These are phyloP conservation scores for Gadopsis bispinosus DNA, from an alignment of 2,797 vertebrate species.

Conservation along the genomic window DNA sequence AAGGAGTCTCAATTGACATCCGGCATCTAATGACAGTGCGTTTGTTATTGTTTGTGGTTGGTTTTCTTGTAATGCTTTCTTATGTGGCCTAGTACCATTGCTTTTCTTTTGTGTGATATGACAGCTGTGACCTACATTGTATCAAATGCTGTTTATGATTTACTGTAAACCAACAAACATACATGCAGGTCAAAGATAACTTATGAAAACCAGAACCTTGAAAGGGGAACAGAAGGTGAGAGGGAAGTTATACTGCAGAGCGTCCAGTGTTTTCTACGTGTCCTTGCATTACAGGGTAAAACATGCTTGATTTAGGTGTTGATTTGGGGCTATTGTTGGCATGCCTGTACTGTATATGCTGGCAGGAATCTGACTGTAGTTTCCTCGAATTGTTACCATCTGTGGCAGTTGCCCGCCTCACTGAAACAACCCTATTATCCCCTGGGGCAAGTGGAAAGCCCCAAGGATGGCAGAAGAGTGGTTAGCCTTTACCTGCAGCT, in stretches of 20 bases:
- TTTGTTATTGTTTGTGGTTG: constrained; percentile 50
- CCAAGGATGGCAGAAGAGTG: constrained; percentile 56
- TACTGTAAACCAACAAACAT: constrained; percentile 20
- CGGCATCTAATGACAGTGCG: constrained; percentile 61
- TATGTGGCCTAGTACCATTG: constrained; percentile 51
- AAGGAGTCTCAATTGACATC: constrained; percentile 66
- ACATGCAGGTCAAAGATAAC: constrained; percentile 27
- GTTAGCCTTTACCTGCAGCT: constrained; percentile 69
- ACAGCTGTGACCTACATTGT: constrained; percentile 32
- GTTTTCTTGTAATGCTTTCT: constrained; percentile 60
- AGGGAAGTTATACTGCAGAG: constrained; percentile 42
- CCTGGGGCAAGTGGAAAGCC: constrained; percentile 74
- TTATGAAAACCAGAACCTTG: constrained; percentile 31
- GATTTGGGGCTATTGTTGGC: constrained; percentile 24
- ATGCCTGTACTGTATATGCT: constrained; percentile 34
- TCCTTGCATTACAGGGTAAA: constrained; percentile 25
- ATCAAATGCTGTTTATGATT: constrained; percentile 27
- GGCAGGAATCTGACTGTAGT: constrained; percentile 59
- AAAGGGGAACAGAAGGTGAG: constrained; percentile 44
- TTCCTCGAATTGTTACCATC: constrained; percentile 60
- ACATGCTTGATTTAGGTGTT: constrained; percentile 41
- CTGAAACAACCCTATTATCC: constrained; percentile 51
- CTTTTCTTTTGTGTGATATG: constrained; percentile 35
- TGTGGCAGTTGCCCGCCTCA: constrained; percentile 41
- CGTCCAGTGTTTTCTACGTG: neutral